phyloP scores from a whole-genome alignment of 2,113 vertebrate species.

The Probosciger aterrimus region DNA sequence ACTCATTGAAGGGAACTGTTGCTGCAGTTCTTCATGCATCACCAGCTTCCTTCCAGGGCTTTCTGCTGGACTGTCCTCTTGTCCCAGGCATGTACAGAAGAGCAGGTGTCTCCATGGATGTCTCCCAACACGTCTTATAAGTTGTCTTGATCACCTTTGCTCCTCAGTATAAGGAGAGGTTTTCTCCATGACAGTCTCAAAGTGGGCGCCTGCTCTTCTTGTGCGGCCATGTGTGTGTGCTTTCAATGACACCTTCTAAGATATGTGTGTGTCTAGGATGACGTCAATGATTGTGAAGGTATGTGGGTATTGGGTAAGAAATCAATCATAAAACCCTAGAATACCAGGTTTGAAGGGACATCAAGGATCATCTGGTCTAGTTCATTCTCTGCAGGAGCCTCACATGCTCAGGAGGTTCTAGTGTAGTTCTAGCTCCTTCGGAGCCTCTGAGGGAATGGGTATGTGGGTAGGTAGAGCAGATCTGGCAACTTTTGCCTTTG shows the following conservation, averaged over 20 bases:
- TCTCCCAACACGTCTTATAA: not conserved
- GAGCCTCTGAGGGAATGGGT: too few relatives aligned
- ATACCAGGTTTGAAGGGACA: not conserved
- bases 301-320: not conserved
- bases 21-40: not conserved
- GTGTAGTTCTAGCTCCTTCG: not conserved
- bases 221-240: fast-evolving
- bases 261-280: not conserved
- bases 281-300: not conserved
- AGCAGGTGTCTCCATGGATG: fast-evolving
- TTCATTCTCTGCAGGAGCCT: not conserved
- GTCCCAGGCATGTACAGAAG: not conserved
- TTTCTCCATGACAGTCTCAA: not conserved
- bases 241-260: fast-evolving
- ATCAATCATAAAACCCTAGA: not conserved
- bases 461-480: not conserved
- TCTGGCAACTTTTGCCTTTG: not conserved
- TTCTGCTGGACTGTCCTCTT: fast-evolving
- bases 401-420: not conserved
- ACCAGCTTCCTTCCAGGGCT: too few relatives aligned
- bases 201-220: not conserved
- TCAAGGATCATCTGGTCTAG: not conserved
- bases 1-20: not conserved
- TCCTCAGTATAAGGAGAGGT: fast-evolving
- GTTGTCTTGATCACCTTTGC: not conserved